Evolutionary conservation across 2,888 invertebrate species (phyloP).

Genomic region (Agrochola lychnidis): DNA sequence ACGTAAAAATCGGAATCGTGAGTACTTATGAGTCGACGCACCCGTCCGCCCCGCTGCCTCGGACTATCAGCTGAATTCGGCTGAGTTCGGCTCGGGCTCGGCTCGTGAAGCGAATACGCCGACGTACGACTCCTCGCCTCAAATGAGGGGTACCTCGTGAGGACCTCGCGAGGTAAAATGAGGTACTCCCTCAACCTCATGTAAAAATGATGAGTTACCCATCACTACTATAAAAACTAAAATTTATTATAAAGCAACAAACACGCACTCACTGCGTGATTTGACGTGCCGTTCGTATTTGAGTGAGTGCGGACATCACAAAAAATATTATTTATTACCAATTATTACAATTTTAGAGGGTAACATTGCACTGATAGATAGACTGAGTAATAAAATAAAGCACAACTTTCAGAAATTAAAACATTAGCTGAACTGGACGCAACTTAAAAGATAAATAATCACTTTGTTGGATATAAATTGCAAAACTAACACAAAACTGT

Average conservation of each 20-base stretch:
- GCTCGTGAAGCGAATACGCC: too few species aligned
- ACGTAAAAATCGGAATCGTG: too few species aligned
- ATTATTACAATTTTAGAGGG: not conserved
- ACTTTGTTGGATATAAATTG: not conserved
- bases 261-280: slow-evolving; percentile 64
- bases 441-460: not conserved
- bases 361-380: slow-evolving; percentile 1
- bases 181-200: too few species aligned
- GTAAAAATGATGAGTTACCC: too few species aligned
- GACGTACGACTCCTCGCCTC: too few species aligned
- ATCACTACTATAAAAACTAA: slow-evolving; percentile 30
- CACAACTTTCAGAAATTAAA: not conserved
- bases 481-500: not conserved
- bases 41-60: too few species aligned
- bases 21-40: too few species aligned
- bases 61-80: too few species aligned
- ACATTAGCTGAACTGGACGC: not conserved
- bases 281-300: slow-evolving; percentile 15
- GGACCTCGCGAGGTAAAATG: too few species aligned
- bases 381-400: not conserved
- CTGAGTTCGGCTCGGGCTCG: too few species aligned
- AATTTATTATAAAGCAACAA: slow-evolving; percentile 33
- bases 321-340: not conserved
- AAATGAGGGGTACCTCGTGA: too few species aligned
- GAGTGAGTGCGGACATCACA: not conserved